phyloP scores from a whole-genome alignment of 1,140 invertebrate genomes.

The Dermatophagoides farinae region DNA sequence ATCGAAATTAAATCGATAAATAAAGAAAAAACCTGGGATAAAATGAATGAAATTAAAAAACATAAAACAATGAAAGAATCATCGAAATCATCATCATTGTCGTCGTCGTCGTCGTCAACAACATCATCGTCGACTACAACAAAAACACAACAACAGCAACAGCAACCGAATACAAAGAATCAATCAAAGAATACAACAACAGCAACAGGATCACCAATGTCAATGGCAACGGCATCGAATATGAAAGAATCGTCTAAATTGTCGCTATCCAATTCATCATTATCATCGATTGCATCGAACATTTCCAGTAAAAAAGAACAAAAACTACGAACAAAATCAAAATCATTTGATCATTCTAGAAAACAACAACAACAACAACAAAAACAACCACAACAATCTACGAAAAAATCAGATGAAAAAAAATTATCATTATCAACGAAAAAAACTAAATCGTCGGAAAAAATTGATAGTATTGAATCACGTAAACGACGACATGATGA shows the following conservation, averaged over 20 bases:
- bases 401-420: not conserved
- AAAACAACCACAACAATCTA: too few relatives aligned
- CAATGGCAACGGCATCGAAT: not conserved
- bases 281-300: not conserved
- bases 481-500: not conserved
- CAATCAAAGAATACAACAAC: not conserved
- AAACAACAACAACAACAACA: not conserved
- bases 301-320: not conserved
- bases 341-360: not conserved
- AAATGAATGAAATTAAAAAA: conserved; percentile 11
- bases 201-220: not conserved
- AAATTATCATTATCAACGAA: not conserved
- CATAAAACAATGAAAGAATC: conserved; percentile 25
- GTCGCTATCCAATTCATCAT: not conserved
- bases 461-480: not conserved
- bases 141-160: conserved; percentile 28
- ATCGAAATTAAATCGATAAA: conserved; percentile 16
- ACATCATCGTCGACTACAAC: conserved; percentile 14
- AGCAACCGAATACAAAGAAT: not conserved
- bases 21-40: conserved; percentile 14
- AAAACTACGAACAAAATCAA: not conserved
- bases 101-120: conserved; percentile 4
- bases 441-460: not conserved
- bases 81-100: conserved; percentile 31
- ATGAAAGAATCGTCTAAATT: not conserved